A percentile compares a stretch with the other conserved stretches of the same genome.
These are phyloP conservation scores for Cecropterus lyciades DNA, from an alignment of 1,140 invertebrate species.

Conservation along the genomic window DNA sequence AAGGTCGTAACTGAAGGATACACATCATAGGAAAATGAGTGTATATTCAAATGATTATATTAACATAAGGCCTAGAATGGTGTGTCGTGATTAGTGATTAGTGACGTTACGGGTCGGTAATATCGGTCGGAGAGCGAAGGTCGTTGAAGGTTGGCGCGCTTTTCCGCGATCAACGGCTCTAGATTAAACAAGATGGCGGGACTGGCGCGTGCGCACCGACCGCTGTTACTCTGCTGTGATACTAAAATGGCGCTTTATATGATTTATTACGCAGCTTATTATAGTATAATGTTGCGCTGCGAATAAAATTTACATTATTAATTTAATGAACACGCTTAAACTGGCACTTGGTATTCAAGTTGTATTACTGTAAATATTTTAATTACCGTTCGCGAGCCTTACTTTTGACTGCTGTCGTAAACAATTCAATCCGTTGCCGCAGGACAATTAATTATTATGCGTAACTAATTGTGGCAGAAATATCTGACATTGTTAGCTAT, in stretches of 20 bases:
- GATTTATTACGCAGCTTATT: slow-evolving; percentile 32
- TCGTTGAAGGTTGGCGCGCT: slow-evolving; percentile 83
- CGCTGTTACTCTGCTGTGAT: slow-evolving; percentile 54
- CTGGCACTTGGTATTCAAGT: slow-evolving; percentile 27
- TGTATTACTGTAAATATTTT: slow-evolving; percentile 30
- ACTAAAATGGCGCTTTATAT: slow-evolving; percentile 61
- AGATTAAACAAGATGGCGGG: slow-evolving; percentile 81
- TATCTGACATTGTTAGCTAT: neutral
- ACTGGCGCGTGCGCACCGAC: slow-evolving; percentile 74
- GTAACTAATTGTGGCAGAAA: slow-evolving; percentile 25
- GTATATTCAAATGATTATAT: slow-evolving; percentile 21
- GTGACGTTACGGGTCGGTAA: slow-evolving; percentile 48
- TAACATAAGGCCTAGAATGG: slow-evolving; percentile 27
- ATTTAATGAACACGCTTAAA: slow-evolving; percentile 24
- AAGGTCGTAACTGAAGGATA: slow-evolving; percentile 4
- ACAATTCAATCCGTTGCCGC: slow-evolving; percentile 21
- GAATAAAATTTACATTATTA: slow-evolving; percentile 33
- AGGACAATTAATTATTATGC: slow-evolving; percentile 30
- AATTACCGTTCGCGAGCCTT: slow-evolving; percentile 21
- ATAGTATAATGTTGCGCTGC: slow-evolving; percentile 20
- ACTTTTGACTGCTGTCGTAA: slow-evolving; percentile 26
- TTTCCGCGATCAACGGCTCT: slow-evolving; percentile 82
- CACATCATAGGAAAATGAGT: slow-evolving; percentile 30
- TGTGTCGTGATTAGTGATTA: slow-evolving; percentile 30
- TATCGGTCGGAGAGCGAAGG: slow-evolving; percentile 79